phyloP scores from a whole-genome alignment of 1,140 invertebrate species.

The Drosophila nasuta region DNA sequence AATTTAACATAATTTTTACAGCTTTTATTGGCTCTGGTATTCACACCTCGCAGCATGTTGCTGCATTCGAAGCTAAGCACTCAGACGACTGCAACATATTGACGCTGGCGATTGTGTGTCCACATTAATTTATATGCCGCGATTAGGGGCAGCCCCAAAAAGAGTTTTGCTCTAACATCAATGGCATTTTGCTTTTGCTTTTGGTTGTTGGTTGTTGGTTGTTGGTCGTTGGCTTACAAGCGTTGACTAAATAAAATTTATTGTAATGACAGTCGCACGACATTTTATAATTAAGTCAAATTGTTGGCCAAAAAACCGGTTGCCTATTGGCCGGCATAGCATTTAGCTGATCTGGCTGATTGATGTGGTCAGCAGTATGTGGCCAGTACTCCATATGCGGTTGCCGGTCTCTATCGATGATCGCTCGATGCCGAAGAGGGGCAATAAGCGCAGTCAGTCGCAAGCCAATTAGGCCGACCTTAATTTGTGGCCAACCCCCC shows the following conservation, averaged over 20 bases:
- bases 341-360: constrained; percentile 59
- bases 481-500: constrained; percentile 46
- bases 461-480: constrained; percentile 66
- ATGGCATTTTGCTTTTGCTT: constrained; percentile 7
- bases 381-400: constrained; percentile 35
- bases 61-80: constrained; percentile 44
- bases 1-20: not conserved
- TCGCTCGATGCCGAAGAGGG: constrained; percentile 44
- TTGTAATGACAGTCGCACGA: constrained; percentile 56
- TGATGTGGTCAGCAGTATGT: constrained; percentile 45
- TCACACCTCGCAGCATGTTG: constrained; percentile 54
- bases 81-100: constrained; percentile 47
- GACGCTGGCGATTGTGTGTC: constrained; percentile 48
- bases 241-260: constrained; percentile 62
- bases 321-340: constrained; percentile 30
- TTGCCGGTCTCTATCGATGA: constrained; percentile 44
- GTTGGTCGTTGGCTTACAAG: constrained; percentile 13
- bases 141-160: constrained; percentile 41
- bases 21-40: constrained; percentile 44
- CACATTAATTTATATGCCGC: constrained; percentile 56
- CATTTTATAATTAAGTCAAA: constrained; percentile 76
- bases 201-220: not conserved
- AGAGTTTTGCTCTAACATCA: constrained; percentile 22
- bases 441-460: constrained; percentile 21
- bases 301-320: constrained; percentile 57